Percentiles rank a stretch among this genome's conserved stretches.
Conservation (phyloP, 2,797 vertebrate species). For the Mastacembelus armatus region DNA sequence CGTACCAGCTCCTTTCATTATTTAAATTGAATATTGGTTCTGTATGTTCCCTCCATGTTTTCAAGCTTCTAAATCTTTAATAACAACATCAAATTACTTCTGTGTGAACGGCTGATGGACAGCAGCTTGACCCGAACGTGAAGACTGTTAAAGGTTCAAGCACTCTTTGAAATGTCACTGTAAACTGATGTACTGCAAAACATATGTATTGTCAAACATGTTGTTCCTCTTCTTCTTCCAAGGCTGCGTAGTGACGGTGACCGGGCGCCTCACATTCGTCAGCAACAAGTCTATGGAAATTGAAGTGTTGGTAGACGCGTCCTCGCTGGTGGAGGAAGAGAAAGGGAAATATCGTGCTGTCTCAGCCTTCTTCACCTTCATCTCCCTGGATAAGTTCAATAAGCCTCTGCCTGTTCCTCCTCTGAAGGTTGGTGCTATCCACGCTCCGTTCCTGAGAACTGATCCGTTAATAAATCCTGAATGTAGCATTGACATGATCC, state of each 20-base stretch:
- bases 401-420: slow-evolving; percentile 87
- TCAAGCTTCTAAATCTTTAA: background rate
- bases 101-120: background rate
- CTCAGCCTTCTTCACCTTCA: slow-evolving; percentile 94
- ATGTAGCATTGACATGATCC: background rate
- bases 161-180: background rate
- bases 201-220: background rate
- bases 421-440: slow-evolving; percentile 85
- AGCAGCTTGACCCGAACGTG: slow-evolving; percentile 1
- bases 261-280: slow-evolving; percentile 93
- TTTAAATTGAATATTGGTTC: background rate
- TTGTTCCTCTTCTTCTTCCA: slow-evolving; percentile 10
- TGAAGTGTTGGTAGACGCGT: slow-evolving; percentile 92
- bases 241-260: slow-evolving; percentile 94
- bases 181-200: background rate
- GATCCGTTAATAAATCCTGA: slow-evolving; percentile 7
- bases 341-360: slow-evolving; percentile 88
- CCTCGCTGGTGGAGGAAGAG: slow-evolving; percentile 82
- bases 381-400: slow-evolving; percentile 92
- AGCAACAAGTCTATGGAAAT: slow-evolving; percentile 98
- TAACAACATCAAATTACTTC: too few relatives aligned
- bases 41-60: background rate
- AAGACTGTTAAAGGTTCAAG: background rate
- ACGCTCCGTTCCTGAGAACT: background rate
- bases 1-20: background rate